Conservation (phyloP, 2,797 vertebrate species). For the Betta splendens region DNA sequence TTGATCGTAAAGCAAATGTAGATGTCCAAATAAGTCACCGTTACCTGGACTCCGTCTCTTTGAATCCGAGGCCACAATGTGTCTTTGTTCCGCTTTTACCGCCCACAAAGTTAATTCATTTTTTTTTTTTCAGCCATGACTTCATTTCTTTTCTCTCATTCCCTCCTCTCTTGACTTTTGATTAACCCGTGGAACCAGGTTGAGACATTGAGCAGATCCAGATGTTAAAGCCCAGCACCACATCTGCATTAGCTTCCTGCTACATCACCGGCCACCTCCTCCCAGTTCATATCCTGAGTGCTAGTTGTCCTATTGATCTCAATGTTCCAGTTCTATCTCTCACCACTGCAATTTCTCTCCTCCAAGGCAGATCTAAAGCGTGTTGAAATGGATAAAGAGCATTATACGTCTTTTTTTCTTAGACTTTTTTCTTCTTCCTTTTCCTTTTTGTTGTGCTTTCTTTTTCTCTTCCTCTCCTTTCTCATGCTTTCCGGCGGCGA, state of each 20-base stretch:
- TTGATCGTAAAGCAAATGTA: too few relatives aligned
- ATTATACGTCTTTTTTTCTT: constrained; percentile 83
- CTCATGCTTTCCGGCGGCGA: constrained; percentile 93
- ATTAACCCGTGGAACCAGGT: constrained; percentile 41
- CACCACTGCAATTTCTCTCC: constrained; percentile 67
- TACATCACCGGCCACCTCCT: too few relatives aligned
- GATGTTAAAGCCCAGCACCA: constrained; percentile 42
- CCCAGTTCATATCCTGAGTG: constrained; percentile 38
- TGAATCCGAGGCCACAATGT: background rate
- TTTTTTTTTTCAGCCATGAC: constrained; percentile 40
- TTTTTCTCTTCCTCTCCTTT: constrained; percentile 76
- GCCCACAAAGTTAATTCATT: constrained; percentile 66
- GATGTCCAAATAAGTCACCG: too few relatives aligned
- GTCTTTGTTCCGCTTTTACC: constrained; percentile 14
- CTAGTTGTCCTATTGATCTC: constrained; percentile 50
- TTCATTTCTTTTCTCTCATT: constrained; percentile 56
- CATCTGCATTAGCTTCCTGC: constrained; percentile 54
- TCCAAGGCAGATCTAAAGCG: constrained; percentile 59
- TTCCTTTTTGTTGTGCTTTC: constrained; percentile 76
- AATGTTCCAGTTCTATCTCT: constrained; percentile 57
- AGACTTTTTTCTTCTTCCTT: constrained; percentile 82
- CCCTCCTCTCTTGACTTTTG: constrained; percentile 45
- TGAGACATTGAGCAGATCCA: constrained; percentile 16
- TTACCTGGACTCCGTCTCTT: constrained; percentile 5
- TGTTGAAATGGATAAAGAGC: constrained; percentile 74